Evolutionary conservation across 2,888 invertebrate genomes (phyloP).

Genomic region (Choreutis nemorana): DNA sequence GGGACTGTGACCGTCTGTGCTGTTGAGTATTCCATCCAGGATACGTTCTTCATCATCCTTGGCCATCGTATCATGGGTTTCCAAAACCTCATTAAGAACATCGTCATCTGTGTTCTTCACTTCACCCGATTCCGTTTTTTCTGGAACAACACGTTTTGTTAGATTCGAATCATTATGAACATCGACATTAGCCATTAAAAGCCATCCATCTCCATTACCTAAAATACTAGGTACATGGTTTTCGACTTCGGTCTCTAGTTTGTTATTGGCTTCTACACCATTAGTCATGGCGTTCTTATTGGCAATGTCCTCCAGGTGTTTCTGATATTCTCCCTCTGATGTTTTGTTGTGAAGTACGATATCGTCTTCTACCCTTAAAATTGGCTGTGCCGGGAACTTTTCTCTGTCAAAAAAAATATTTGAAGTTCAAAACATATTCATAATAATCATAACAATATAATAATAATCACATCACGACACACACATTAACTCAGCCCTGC

Average conservation of each 20-base stretch:
- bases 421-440: background rate
- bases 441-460: no score
- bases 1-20: no score
- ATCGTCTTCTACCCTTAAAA: conserved; percentile 21
- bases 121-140: no score
- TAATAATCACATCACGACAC: no score
- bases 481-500: no score
- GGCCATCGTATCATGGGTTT: conserved; percentile 13
- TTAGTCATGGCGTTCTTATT: conserved; percentile 3
- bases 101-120: conserved; percentile 4
- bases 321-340: conserved; percentile 3
- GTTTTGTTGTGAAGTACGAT: conserved; percentile 14
- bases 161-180: no score
- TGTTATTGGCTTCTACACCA: conserved; percentile 1
- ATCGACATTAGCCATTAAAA: no score
- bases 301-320: conserved; percentile 1
- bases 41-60: conserved; percentile 25
- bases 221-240: no score
- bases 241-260: no score
- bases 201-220: no score
- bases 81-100: conserved; percentile 17
- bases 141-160: no score
- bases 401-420: conserved; percentile 20
- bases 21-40: conserved; percentile 25
- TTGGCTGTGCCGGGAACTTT: conserved; percentile 23